A percentile compares a stretch with the other conserved stretches of the same genome.
phyloP scores from a whole-genome alignment of 2,113 vertebrate species.

The Ramphastos sulfuratus region DNA sequence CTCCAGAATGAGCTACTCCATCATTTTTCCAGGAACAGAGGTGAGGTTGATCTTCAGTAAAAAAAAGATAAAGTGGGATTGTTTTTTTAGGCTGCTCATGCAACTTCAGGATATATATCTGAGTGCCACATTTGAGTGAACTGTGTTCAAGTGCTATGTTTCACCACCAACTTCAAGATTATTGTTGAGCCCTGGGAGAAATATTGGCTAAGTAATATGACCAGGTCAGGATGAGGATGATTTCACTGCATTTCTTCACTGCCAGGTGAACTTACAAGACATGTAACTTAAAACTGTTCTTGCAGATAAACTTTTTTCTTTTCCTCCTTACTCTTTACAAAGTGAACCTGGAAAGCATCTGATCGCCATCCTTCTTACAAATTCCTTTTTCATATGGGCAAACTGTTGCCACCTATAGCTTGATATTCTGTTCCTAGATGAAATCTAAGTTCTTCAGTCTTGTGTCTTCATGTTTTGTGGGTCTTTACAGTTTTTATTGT shows the following conservation, averaged over 20 bases:
- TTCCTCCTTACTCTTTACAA: not conserved
- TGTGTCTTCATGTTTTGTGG: not conserved
- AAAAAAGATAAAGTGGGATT: not conserved
- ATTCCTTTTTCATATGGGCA: not conserved
- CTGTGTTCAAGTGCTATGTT: not conserved
- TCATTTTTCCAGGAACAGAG: no score
- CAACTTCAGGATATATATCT: not conserved
- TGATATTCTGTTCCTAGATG: not conserved
- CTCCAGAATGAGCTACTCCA: no score
- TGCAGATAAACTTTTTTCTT: not conserved
- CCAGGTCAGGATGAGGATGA: not conserved
- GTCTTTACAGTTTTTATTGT: not conserved
- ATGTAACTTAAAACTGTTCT: conserved; percentile 4
- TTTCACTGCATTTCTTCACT: conserved; percentile 20
- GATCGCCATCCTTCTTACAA: not conserved
- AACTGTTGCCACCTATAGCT: not conserved
- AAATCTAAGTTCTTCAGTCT: not conserved
- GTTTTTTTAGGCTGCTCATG: not conserved
- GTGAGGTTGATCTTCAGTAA: not conserved
- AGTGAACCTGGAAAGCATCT: not conserved
- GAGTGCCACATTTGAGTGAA: not conserved
- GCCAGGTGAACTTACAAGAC: not conserved
- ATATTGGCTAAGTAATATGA: conserved; percentile 31
- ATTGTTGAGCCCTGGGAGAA: conserved; percentile 11
- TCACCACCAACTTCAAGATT: conserved; percentile 18